phyloP scores from a whole-genome alignment of 2,888 invertebrate species.

The Idaea aversata region DNA sequence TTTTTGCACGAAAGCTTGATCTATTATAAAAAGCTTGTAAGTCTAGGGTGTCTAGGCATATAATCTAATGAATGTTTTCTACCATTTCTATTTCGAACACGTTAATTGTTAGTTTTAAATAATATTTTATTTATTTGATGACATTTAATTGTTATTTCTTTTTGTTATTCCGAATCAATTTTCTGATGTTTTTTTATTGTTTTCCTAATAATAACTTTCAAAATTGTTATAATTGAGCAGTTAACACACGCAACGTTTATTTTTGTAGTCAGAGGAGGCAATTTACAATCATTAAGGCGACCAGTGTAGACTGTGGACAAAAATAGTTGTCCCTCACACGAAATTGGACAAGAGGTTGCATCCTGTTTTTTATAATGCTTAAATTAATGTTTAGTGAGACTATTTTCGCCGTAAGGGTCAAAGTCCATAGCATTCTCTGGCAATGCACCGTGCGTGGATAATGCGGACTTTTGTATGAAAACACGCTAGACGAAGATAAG shows the following conservation, averaged over 20 bases:
- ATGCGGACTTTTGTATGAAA: too few relatives aligned
- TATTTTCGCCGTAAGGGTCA: slow-evolving; percentile 11
- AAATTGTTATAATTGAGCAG: slow-evolving; percentile 1
- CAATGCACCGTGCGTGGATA: too few relatives aligned
- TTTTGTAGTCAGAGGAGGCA: slow-evolving; percentile 55
- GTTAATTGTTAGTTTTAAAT: too few relatives aligned
- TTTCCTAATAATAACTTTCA: not conserved
- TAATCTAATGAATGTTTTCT: too few relatives aligned
- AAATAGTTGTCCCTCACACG: slow-evolving; percentile 66
- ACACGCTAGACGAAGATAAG: too few relatives aligned
- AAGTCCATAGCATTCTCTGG: not conserved
- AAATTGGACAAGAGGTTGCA: slow-evolving; percentile 35
- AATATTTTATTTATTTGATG: not conserved
- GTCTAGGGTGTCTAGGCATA: too few relatives aligned
- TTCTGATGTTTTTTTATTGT: not conserved
- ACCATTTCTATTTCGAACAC: too few relatives aligned
- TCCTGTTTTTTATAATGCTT: slow-evolving; percentile 16
- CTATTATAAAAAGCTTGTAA: too few relatives aligned
- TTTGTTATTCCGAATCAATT: not conserved
- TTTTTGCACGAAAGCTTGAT: too few relatives aligned
- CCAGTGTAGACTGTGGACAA: slow-evolving; percentile 33
- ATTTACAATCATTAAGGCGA: slow-evolving; percentile 58
- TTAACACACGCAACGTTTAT: slow-evolving; percentile 34
- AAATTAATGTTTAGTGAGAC: slow-evolving; percentile 7
- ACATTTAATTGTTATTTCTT: not conserved